Evolutionary conservation across 2,888 invertebrate genomes (phyloP).

Genomic region (Druceiella hillmani): DNA sequence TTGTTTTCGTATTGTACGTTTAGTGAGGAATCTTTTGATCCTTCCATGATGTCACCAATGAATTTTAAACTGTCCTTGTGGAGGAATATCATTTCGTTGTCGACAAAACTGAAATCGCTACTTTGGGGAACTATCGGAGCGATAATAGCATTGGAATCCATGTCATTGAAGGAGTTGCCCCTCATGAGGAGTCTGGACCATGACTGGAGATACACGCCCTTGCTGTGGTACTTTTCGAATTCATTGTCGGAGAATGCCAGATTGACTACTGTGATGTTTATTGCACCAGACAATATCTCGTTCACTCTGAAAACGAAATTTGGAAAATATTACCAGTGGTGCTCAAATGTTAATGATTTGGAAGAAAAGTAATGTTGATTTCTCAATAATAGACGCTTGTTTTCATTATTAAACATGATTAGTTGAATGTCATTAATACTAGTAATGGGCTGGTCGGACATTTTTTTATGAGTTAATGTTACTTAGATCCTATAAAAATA

Average conservation of each 20-base stretch:
- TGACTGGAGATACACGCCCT: constrained; percentile 58
- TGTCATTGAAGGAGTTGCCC: constrained; percentile 57
- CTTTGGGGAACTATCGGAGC: constrained; percentile 36
- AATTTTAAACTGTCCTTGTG: constrained; percentile 53
- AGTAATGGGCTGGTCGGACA: too few species aligned
- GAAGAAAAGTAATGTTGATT: background rate
- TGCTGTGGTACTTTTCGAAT: constrained; percentile 52
- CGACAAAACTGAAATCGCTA: constrained; percentile 45
- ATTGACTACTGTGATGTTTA: constrained; percentile 58
- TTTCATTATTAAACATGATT: too few species aligned
- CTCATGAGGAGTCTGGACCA: constrained; percentile 61
- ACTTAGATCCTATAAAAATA: too few species aligned
- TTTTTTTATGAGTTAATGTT: too few species aligned
- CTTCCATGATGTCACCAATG: constrained; percentile 50
- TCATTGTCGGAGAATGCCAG: constrained; percentile 56
- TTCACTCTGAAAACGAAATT: constrained; percentile 50
- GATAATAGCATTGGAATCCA: constrained; percentile 51
- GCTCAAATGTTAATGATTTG: too few species aligned
- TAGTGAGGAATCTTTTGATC: constrained; percentile 38
- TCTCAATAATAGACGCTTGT: too few species aligned
- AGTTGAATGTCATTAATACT: too few species aligned
- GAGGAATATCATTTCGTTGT: constrained; percentile 53
- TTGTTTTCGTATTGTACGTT: constrained; percentile 53
- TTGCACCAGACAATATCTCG: constrained; percentile 56
- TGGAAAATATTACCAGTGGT: too few species aligned